Percentiles rank a stretch among this genome's conserved stretches.
phyloP scores from a whole-genome alignment of 2,888 invertebrate genomes.

The Micoletzkya japonica region DNA sequence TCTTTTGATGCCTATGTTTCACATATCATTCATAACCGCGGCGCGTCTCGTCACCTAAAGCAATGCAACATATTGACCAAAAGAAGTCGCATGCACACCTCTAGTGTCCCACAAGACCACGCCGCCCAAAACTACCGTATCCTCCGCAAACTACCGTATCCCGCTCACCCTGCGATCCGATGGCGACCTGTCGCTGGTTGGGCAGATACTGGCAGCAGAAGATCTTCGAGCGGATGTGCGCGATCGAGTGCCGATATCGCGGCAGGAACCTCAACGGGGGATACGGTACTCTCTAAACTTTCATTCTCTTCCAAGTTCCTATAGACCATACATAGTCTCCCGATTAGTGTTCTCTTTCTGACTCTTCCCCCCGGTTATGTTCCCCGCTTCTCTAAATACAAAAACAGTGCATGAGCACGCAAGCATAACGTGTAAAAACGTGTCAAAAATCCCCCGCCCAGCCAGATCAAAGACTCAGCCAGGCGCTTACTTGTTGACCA shows the following conservation, averaged over 20 bases:
- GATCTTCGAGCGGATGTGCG: constrained; percentile 4
- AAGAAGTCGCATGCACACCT: background rate
- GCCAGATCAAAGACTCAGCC: background rate
- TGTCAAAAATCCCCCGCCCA: background rate
- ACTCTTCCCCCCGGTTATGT: too few species aligned
- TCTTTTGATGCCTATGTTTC: too few species aligned
- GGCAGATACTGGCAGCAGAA: constrained; percentile 52
- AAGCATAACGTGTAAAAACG: too few species aligned
- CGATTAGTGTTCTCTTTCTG: background rate
- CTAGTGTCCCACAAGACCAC: background rate
- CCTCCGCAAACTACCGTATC: background rate
- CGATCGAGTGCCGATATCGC: constrained; percentile 4
- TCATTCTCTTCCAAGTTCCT: background rate
- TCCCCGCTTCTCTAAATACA: too few species aligned
- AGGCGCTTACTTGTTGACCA: constrained; percentile 12
- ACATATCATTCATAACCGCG: too few species aligned
- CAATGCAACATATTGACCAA: background rate
- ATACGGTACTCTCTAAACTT: background rate
- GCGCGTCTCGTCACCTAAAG: too few species aligned
- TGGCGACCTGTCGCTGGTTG: constrained; percentile 6
- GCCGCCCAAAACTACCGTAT: background rate
- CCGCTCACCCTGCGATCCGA: constrained; percentile 4
- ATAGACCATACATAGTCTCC: background rate
- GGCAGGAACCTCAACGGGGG: constrained; percentile 11
- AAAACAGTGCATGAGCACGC: too few species aligned